phyloP scores from a whole-genome alignment of 2,888 invertebrate genomes.

The Heliconius sara region DNA sequence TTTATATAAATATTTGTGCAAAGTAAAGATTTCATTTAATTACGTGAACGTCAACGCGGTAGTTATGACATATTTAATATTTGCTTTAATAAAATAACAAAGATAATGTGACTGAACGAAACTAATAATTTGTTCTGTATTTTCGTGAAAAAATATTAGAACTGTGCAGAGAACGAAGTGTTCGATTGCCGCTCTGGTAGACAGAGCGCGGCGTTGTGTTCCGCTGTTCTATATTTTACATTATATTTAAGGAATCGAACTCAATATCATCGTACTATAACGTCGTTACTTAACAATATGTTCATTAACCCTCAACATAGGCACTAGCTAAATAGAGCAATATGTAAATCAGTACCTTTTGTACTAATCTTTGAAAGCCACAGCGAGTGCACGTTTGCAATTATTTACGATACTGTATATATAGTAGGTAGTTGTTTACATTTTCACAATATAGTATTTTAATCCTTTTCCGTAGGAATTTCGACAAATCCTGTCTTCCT shows the following conservation, averaged over 20 bases:
- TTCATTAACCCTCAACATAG: not conserved
- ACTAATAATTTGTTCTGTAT: not conserved
- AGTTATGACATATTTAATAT: slow-evolving; percentile 15
- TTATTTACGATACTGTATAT: too few relatives aligned
- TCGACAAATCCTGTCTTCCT: too few relatives aligned
- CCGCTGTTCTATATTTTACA: too few relatives aligned
- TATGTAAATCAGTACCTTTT: not conserved
- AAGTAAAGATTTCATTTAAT: slow-evolving; percentile 5
- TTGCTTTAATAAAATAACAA: slow-evolving; percentile 15
- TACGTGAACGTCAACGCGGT: slow-evolving; percentile 8
- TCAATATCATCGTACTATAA: not conserved
- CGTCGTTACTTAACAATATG: not conserved
- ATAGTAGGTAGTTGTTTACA: too few relatives aligned
- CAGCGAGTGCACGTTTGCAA: not conserved
- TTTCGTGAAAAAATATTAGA: not conserved
- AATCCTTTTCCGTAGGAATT: too few relatives aligned
- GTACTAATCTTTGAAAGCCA: not conserved
- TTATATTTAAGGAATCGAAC: not conserved
- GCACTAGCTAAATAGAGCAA: not conserved
- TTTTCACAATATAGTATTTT: too few relatives aligned
- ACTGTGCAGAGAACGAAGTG: too few relatives aligned
- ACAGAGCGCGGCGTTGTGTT: not conserved
- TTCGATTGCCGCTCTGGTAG: not conserved
- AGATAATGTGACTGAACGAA: not conserved
- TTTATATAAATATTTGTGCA: not conserved